A percentile compares a stretch with the other conserved stretches of the same genome.
These are phyloP conservation scores for Trachythela sp. DNA, from an alignment of 64 coral and sea anemone genomes.

Conservation along the genomic window DNA sequence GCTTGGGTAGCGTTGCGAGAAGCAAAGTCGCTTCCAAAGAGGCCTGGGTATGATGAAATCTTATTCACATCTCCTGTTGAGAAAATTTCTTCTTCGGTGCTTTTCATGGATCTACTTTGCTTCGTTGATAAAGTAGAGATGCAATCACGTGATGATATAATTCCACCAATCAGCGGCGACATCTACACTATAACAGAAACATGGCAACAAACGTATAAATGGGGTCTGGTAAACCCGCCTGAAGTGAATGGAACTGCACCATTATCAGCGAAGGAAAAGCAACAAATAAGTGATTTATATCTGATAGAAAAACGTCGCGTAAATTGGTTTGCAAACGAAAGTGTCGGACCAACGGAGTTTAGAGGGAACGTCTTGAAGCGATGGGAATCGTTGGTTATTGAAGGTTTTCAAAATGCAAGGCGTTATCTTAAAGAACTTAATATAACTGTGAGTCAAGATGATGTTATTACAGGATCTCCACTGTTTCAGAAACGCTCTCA, in stretches of 20 bases:
- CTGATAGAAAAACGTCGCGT: not conserved
- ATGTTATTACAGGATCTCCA: not conserved
- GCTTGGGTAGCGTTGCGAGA: not conserved
- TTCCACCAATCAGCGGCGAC: not conserved
- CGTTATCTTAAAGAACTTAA: not conserved
- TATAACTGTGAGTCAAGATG: not conserved
- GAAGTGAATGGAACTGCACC: not conserved
- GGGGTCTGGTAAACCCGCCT: not conserved
- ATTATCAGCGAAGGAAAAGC: not conserved
- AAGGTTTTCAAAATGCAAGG: not conserved
- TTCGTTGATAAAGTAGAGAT: not conserved
- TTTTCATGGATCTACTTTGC: slow-evolving; percentile 17
- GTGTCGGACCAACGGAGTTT: not conserved
- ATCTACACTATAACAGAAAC: not conserved
- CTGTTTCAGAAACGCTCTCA: not conserved
- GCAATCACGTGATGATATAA: not conserved
- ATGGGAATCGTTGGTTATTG: not conserved
- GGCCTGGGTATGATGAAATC: not conserved
- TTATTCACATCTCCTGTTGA: not conserved
- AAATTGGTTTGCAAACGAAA: slow-evolving; percentile 12
- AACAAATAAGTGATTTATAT: not conserved
- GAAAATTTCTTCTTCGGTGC: not conserved
- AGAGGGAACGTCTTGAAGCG: not conserved
- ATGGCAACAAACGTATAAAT: slow-evolving; percentile 16
- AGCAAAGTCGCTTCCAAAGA: not conserved